These are phyloP conservation scores for Rhinichthys klamathensis DNA, from an alignment of 2,113 vertebrate species.

Conservation along the genomic window DNA sequence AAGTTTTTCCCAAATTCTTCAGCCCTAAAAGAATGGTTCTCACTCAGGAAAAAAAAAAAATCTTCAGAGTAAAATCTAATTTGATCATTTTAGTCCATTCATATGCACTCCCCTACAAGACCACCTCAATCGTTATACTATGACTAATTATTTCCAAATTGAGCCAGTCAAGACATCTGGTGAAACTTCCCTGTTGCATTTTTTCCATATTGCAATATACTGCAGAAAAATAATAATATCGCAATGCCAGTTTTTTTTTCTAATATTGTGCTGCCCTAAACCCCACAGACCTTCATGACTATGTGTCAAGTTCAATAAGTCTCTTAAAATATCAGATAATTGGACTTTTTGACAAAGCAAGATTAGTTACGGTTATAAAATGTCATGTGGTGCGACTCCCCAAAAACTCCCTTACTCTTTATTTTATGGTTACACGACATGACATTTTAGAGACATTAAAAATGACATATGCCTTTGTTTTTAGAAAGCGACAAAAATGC, in stretches of 20 bases:
- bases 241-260: too few species aligned
- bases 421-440: neutral
- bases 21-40: too few species aligned
- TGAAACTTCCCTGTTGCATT: neutral
- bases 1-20: too few species aligned
- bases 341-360: neutral
- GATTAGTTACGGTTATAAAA: neutral
- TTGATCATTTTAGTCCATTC: too few species aligned
- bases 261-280: neutral
- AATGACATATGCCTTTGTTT: neutral
- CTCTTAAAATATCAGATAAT: neutral
- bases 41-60: too few species aligned
- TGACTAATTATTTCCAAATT: neutral
- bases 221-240: neutral
- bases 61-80: neutral
- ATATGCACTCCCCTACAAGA: neutral
- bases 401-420: neutral
- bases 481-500: neutral
- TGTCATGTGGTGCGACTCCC: neutral
- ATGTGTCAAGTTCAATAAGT: neutral
- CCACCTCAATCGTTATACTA: neutral
- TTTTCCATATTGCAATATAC: neutral
- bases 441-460: neutral
- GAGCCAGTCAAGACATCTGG: neutral
- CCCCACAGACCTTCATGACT: neutral